Evolutionary conservation across 2,888 invertebrate species (phyloP), one percentile per base, ranked within the genome.

Genomic region (Marronus borbonicus): DNA sequence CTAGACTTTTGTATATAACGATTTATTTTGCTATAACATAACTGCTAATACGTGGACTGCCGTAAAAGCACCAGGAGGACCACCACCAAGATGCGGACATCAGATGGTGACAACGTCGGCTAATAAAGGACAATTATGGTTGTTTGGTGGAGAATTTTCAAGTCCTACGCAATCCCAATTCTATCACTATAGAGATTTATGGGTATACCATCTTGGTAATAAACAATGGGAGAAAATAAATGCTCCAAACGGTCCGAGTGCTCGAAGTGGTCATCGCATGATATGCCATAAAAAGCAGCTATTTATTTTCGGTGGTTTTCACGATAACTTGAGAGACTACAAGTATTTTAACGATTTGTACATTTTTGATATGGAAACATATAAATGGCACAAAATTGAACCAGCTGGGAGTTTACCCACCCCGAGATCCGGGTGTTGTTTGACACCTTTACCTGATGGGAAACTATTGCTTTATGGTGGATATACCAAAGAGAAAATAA

Each of bases 61-160:
- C 55, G 87, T 98, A 24, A 94, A 94, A 84, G 93, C 95, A 0
- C 97, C 97, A 0, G 92, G 93, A n/a, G 94, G 93, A 0, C 98
- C 98, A 0, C 94, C 97, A 0, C 97, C 98, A 0, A 90, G 98
- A 79, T 96, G 96, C 86, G 94, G 96, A 0, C 98, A 98, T 87
- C 97, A 98, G 89, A 94, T 96, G 85, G 92, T 95, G 2, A 90
- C 93, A 0, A 91, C 95, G 20, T 92, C 94, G 0, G 92, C 93
- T 55, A 93, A 93, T 82, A 93, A 93, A 90, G 96, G 95, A 0
- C 93, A 93, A 83, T 83, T 93, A 2, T 95, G 95, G 90, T 89
- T 95, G 66, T 98, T 97, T 90, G 98, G 98, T 7, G 98, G 98
- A 1, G 98, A 98, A 89, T 97, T 94, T 89, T 94, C 96, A 3